Conservation (phyloP, 2,113 vertebrate species). For the Lepidothrix coronata region DNA sequence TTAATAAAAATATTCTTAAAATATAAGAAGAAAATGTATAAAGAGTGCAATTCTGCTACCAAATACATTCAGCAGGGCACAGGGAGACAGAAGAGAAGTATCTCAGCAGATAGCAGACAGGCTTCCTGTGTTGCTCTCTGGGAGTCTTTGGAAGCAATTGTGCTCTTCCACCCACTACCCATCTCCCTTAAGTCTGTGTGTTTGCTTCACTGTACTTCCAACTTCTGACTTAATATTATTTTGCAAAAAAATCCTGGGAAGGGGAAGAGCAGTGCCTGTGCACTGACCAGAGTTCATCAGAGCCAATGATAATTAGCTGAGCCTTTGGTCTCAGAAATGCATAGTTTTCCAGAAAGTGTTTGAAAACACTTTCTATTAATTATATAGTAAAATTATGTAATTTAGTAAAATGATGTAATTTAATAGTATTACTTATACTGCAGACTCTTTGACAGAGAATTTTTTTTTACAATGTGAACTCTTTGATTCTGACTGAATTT, state of each 20-base stretch:
- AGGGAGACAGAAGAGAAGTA: background rate
- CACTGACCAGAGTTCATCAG: background rate
- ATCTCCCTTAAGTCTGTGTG: background rate
- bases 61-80: background rate
- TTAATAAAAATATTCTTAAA: background rate
- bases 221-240: background rate
- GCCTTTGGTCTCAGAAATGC: slow-evolving; percentile 41
- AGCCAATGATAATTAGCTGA: slow-evolving; percentile 15
- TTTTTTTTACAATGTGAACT: background rate
- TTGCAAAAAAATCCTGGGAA: background rate
- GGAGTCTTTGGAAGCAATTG: background rate
- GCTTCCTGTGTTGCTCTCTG: background rate
- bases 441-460: background rate
- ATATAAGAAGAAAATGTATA: background rate
- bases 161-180: background rate
- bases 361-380: slow-evolving; percentile 32
- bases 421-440: background rate
- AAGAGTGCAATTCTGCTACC: background rate
- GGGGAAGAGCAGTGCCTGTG: background rate
- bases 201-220: background rate
- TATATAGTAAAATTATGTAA: slow-evolving; percentile 53
- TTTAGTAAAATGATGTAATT: slow-evolving; percentile 47
- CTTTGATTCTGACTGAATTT: slow-evolving; percentile 24
- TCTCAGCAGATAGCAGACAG: background rate
- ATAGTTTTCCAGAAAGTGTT: slow-evolving; percentile 16